Evolutionary conservation across 2,888 invertebrate genomes (phyloP).

Genomic region (Cremastinae sp.): DNA sequence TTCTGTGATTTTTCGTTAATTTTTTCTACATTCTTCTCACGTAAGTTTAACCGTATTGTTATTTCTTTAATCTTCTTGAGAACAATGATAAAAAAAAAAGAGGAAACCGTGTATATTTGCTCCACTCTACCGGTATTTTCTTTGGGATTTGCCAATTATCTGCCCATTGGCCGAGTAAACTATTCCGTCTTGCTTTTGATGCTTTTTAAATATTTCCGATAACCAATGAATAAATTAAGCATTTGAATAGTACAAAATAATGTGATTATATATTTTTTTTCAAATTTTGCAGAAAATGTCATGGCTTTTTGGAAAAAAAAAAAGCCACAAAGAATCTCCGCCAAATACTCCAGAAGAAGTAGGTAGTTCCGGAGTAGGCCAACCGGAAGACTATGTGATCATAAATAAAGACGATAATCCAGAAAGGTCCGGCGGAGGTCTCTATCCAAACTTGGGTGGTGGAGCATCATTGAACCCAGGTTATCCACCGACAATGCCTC

Average conservation of each 20-base stretch:
- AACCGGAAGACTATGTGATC: constrained; percentile 71
- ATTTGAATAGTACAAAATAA: too few relatives aligned
- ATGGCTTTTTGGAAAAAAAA: constrained; percentile 78
- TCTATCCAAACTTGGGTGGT: constrained; percentile 71
- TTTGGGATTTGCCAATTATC: too few relatives aligned
- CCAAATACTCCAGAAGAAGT: constrained; percentile 71
- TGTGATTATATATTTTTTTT: too few relatives aligned
- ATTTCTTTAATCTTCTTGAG: constrained; percentile 5
- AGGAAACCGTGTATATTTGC: not conserved
- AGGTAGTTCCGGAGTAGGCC: constrained; percentile 46
- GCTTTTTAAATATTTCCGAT: not conserved
- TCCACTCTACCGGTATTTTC: too few relatives aligned
- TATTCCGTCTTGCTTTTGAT: too few relatives aligned
- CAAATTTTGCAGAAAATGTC: constrained; percentile 72
- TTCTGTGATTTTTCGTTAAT: constrained; percentile 40
- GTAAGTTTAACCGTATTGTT: constrained; percentile 42
- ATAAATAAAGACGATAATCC: constrained; percentile 67
- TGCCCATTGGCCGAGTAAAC: too few relatives aligned
- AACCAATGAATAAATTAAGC: not conserved
- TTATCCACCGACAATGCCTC: constrained; percentile 59
- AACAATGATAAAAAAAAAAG: not conserved
- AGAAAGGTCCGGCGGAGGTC: constrained; percentile 50
- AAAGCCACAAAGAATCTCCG: constrained; percentile 73
- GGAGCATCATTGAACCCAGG: constrained; percentile 34
- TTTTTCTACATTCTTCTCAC: constrained; percentile 46